phyloP scores from a whole-genome alignment of 2,797 vertebrate species.

The Ceyx erithaca region DNA sequence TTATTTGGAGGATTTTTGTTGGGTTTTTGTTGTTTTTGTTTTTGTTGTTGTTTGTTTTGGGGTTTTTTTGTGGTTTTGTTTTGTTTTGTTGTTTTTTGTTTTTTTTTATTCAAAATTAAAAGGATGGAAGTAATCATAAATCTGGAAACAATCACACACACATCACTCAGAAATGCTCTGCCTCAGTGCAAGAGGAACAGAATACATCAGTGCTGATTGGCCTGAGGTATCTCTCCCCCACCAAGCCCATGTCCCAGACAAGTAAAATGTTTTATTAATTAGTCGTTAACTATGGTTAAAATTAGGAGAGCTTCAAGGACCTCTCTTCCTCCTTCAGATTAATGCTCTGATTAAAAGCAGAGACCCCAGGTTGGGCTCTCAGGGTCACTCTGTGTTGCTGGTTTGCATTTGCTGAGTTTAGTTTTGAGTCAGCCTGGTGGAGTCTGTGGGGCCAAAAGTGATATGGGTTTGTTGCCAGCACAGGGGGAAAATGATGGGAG shows the following conservation, averaged over 20 bases:
- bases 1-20: background rate
- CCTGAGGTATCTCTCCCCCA: conserved; percentile 30
- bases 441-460: background rate
- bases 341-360: conserved; percentile 26
- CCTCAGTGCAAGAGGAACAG: conserved; percentile 48
- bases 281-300: conserved; percentile 53
- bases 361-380: background rate
- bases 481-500: background rate
- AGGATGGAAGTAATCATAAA: conserved; percentile 51
- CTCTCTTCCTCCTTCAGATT: conserved; percentile 9
- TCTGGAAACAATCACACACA: conserved; percentile 70
- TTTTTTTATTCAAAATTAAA: conserved; percentile 18
- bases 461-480: background rate
- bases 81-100: background rate
- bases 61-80: background rate
- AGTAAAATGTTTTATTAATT: conserved; percentile 70
- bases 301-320: conserved; percentile 35
- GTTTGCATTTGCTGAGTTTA: background rate
- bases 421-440: background rate
- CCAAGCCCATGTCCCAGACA: conserved; percentile 51
- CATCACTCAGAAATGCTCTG: conserved; percentile 62
- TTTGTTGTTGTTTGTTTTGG: background rate
- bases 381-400: background rate
- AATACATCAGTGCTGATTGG: conserved; percentile 42
- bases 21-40: background rate